A percentile compares a stretch with the other conserved stretches of the same genome.
Evolutionary conservation across 2,113 vertebrate species (phyloP).

Genomic region (Tamias sibiricus): DNA sequence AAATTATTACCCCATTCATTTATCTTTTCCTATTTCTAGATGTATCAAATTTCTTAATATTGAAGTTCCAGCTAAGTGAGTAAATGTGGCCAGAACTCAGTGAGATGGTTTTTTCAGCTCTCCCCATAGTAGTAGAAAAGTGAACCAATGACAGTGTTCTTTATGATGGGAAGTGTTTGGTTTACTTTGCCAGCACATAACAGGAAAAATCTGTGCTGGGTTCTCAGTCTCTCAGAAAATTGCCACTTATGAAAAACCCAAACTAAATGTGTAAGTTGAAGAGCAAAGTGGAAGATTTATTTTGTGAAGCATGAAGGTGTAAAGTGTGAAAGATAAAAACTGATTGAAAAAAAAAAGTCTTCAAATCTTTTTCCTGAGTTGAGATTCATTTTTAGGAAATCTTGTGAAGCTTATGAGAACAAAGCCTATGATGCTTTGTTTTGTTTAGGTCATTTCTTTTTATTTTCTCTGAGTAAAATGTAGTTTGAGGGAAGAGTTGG

Average conservation of each 20-base stretch:
- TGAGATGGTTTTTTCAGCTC: background rate
- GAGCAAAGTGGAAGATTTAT: background rate
- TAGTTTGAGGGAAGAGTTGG: background rate
- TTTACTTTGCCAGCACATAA: background rate
- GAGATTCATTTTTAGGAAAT: constrained; percentile 24
- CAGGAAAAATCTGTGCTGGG: background rate
- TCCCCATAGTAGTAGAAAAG: background rate
- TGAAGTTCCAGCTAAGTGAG: background rate
- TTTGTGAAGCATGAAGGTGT: constrained; percentile 7
- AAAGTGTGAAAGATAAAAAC: background rate
- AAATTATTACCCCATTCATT: background rate
- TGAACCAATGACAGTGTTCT: background rate
- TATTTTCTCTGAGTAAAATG: constrained; percentile 37
- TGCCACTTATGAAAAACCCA: background rate
- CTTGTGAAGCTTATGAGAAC: background rate
- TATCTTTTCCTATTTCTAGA: background rate
- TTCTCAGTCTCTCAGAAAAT: constrained; percentile 36
- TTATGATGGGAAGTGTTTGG: background rate
- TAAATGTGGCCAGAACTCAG: background rate
- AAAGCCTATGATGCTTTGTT: background rate
- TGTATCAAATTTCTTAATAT: background rate
- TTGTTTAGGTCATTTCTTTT: background rate
- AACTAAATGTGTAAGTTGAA: background rate
- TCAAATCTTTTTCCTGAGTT: constrained; percentile 30
- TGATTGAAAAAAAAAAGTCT: background rate